Conservation (phyloP, 2,113 vertebrate species). For the Anarrhichthys ocellatus region DNA sequence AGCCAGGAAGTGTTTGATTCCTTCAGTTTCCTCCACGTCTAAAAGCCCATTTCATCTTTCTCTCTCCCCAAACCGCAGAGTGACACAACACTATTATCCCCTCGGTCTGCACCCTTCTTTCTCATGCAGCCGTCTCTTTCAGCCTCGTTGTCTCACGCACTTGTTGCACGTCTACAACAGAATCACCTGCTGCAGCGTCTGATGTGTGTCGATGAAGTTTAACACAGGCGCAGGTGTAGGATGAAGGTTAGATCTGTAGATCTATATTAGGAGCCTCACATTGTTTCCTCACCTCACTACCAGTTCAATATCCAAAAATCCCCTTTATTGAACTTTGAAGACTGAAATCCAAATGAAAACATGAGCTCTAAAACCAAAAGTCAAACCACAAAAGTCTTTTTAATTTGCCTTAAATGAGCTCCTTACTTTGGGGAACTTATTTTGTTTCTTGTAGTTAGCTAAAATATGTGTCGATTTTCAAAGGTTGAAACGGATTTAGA, state of each 20-base stretch:
- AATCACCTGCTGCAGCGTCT: constrained; percentile 64
- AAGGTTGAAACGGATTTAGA: background rate
- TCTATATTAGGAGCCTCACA: background rate
- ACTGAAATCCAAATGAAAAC: background rate
- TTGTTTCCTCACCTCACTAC: background rate
- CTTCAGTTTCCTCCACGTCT: constrained; percentile 59
- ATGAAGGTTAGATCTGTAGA: background rate
- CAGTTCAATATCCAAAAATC: background rate
- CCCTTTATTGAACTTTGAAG: background rate
- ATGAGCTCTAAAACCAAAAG: background rate
- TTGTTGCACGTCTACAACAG: constrained; percentile 64
- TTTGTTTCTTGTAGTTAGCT: background rate
- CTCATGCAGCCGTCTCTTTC: constrained; percentile 31
- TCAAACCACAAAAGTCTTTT: background rate
- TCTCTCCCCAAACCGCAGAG: constrained; percentile 39
- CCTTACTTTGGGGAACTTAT: background rate
- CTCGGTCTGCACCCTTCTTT: constrained; percentile 15
- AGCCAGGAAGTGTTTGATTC: constrained; percentile 85
- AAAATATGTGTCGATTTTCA: background rate
- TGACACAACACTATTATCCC: constrained; percentile 62
- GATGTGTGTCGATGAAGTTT: constrained; percentile 9
- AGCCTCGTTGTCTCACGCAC: constrained; percentile 56
- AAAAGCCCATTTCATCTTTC: constrained; percentile 70
- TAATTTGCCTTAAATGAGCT: background rate
- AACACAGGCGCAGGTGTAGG: constrained; percentile 35